phyloP scores from a whole-genome alignment of 2,888 invertebrate genomes.

The Platerodrilus igneus region DNA sequence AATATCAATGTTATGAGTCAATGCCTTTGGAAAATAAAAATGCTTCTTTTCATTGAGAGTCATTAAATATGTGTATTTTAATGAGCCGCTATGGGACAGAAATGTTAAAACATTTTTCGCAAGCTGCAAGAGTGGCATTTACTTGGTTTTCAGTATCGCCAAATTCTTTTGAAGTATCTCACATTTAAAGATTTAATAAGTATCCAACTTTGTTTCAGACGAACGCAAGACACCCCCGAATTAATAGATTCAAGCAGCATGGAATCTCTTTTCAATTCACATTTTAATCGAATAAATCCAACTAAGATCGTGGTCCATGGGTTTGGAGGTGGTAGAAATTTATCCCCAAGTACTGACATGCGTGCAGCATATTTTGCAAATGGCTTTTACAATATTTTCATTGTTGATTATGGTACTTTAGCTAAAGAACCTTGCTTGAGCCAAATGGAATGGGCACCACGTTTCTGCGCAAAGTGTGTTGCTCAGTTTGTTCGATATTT shows the following conservation, averaged over 20 bases:
- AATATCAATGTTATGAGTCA: too few relatives aligned
- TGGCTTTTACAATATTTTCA: conserved; percentile 80
- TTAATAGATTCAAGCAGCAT: conserved; percentile 65
- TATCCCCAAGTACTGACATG: conserved; percentile 80
- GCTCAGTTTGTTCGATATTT: conserved; percentile 76
- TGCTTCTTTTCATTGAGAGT: too few relatives aligned
- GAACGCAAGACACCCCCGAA: conserved; percentile 70
- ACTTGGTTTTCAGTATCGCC: not conserved
- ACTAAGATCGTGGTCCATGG: conserved; percentile 90
- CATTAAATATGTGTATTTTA: too few relatives aligned
- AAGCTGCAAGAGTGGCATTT: too few relatives aligned
- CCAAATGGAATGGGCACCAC: conserved; percentile 49
- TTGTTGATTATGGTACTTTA: conserved; percentile 77
- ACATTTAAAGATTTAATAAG: not conserved
- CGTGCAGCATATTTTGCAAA: conserved; percentile 75
- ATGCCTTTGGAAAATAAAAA: too few relatives aligned
- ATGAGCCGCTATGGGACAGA: too few relatives aligned
- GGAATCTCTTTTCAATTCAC: conserved; percentile 67
- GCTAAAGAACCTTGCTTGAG: conserved; percentile 80
- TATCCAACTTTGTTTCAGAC: conserved; percentile 52
- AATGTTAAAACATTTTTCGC: too few relatives aligned
- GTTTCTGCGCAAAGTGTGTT: conserved; percentile 62
- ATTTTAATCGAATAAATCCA: conserved; percentile 71
- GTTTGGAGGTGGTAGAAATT: conserved; percentile 78
- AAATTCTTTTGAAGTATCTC: too few relatives aligned